Base-by-base conservation (phyloP, 2,797 vertebrate species). In the Melanotaenia maccullochi region DNA sequence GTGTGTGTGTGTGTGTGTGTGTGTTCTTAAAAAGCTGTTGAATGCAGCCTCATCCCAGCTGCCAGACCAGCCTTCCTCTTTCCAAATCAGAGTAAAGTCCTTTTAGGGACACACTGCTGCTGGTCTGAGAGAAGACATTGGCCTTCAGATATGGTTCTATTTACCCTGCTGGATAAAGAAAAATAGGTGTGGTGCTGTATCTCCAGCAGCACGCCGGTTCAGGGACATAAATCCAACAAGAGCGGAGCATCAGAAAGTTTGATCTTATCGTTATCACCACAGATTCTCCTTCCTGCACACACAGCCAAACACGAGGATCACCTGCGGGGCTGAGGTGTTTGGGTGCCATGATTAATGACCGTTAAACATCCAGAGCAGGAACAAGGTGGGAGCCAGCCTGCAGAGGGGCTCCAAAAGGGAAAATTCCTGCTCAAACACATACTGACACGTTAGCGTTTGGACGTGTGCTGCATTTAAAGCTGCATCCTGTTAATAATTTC, bases 81-180 rank as follows among this genome's bases (percentile, higher is more conserved):
- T n/a, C 18, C 42, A 47, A 20, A 42, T 18, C 42, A 47, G 79
- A 33, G 18, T 69, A 75, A 82, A 81, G 86, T 87, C 59, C 67
- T 75, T 0, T 49, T 35, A 18, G 12, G 12, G 28, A 57, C 12
- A 35, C 38, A 51, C 44, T 69, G 51, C 9, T 60, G 33, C 68
- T 60, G 68, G 57, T 79, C 47, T 4, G 49, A 71, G 73, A 78
- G 74, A 75, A 75, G 59, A 65, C 0, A 16, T 18, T 33, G 12
- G 16, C 35, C 51, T 74, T 61, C 25, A 59, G 47, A 25, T 71
- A 56, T 3, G 0, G 13, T 44, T 24, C 13, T 76, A 68, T 82
- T 84, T 85, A 57, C 64, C 52, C n/a, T 62, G 32, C 8, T 8
- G 32, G 38, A 60, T 11, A 54, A 16, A 20, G 7, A 1, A 13